These are phyloP conservation scores for Eupeodes corollae DNA, from an alignment of 1,140 invertebrate species.

Conservation along the genomic window DNA sequence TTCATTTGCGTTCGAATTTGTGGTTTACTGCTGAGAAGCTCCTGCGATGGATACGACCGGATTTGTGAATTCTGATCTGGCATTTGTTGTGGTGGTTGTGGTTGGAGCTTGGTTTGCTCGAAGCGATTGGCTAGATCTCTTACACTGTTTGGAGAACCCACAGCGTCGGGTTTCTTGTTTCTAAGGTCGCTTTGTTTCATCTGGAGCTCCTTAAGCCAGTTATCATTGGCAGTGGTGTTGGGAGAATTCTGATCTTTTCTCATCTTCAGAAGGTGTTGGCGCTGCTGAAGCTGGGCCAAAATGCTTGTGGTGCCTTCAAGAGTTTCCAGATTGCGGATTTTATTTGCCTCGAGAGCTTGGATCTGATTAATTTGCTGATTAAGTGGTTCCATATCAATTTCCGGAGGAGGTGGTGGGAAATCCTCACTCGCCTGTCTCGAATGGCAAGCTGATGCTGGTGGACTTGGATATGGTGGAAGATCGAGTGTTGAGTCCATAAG, in stretches of 20 bases:
- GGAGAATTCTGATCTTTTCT: slow-evolving; percentile 49
- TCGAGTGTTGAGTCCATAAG: slow-evolving; percentile 37
- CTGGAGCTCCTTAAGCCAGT: slow-evolving; percentile 67
- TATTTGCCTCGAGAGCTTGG: slow-evolving; percentile 27
- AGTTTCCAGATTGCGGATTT: slow-evolving; percentile 27
- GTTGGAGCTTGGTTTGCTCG: slow-evolving; percentile 48
- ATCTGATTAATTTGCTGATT: slow-evolving; percentile 44
- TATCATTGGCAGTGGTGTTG: slow-evolving; percentile 39
- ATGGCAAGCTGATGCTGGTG: slow-evolving; percentile 59
- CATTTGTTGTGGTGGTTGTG: slow-evolving; percentile 5
- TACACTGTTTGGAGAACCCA: slow-evolving; percentile 38
- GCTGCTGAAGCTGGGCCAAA: slow-evolving; percentile 58
- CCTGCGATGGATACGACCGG: slow-evolving; percentile 29
- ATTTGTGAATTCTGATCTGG: slow-evolving; percentile 9
- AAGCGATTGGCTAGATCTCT: slow-evolving; percentile 73
- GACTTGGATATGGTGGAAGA: slow-evolving; percentile 68
- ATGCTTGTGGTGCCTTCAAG: slow-evolving; percentile 42
- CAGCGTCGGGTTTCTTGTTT: slow-evolving; percentile 40
- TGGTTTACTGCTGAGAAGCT: slow-evolving; percentile 16
- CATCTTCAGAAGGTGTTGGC: slow-evolving; percentile 44
- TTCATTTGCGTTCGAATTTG: slow-evolving; percentile 32
- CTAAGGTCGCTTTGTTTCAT: slow-evolving; percentile 59
- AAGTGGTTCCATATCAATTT: slow-evolving; percentile 51
- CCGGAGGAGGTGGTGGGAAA: slow-evolving; percentile 74
- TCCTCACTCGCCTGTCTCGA: slow-evolving; percentile 78